Percentiles rank a stretch among this genome's conserved stretches.
Evolutionary conservation across 2,797 vertebrate genomes (phyloP).

Genomic region (Lithobates pipiens): DNA sequence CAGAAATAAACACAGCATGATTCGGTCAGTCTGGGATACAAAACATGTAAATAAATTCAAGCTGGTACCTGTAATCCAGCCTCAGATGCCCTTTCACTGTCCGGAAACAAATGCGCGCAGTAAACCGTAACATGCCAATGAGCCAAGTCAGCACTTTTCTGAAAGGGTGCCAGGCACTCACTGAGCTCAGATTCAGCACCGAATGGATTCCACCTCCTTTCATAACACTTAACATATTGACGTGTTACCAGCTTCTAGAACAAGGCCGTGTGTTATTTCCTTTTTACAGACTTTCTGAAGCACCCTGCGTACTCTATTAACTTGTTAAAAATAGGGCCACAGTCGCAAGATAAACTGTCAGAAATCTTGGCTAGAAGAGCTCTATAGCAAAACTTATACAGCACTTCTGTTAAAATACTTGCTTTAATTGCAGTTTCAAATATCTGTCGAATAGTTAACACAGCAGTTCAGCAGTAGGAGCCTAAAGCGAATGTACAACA

Average conservation of each 20-base stretch:
- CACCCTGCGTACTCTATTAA: neutral
- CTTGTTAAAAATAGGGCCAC: neutral
- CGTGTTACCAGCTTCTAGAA: conserved; percentile 29
- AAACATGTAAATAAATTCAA: conserved; percentile 53
- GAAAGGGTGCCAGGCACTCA: conserved; percentile 50
- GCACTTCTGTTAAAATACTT: no score
- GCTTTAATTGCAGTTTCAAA: no score
- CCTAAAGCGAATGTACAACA: no score
- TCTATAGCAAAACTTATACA: no score
- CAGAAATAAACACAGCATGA: conserved; percentile 23
- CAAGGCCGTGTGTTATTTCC: conserved; percentile 33
- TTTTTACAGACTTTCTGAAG: conserved; percentile 28
- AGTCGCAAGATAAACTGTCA: neutral
- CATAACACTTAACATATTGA: conserved; percentile 48
- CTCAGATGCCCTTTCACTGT: conserved; percentile 53
- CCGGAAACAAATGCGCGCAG: conserved; percentile 41
- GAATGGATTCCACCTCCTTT: conserved; percentile 47
- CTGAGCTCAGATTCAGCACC: conserved; percentile 49
- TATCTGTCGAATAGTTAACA: no score
- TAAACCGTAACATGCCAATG: conserved; percentile 42
- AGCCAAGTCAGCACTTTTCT: conserved; percentile 55
- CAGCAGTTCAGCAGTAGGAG: no score
- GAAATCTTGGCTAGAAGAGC: neutral
- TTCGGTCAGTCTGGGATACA: conserved; percentile 22
- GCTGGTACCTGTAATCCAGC: conserved; percentile 53